These are phyloP conservation scores for Polia nebulosa DNA, from an alignment of 2,888 invertebrate genomes.

Conservation along the genomic window DNA sequence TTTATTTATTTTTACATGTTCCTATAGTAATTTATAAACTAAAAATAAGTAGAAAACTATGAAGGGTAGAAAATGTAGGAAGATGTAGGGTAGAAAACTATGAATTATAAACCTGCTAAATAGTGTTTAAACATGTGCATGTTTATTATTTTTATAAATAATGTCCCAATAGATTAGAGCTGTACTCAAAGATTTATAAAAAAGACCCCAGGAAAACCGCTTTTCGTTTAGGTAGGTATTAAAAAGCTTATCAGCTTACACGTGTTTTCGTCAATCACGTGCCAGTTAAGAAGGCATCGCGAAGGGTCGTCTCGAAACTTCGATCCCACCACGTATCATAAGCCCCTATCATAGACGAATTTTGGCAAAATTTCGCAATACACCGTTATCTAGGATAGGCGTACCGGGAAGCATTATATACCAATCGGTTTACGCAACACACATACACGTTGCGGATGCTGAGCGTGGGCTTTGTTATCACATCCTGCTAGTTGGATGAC, in stretches of 20 bases:
- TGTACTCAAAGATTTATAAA: no score
- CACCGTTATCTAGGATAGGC: slow-evolving; percentile 81
- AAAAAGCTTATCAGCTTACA: slow-evolving; percentile 1
- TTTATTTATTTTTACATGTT: no score
- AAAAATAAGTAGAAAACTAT: no score
- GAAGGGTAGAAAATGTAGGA: no score
- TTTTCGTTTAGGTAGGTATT: no score
- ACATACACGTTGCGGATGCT: slow-evolving; percentile 56
- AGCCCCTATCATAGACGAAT: slow-evolving; percentile 51
- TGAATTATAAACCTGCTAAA: no score
- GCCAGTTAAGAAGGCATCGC: background rate
- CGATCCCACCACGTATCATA: background rate
- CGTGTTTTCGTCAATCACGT: background rate
- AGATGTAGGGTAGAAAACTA: no score
- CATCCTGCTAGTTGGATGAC: slow-evolving; percentile 74
- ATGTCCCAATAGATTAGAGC: no score
- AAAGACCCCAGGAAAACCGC: no score
- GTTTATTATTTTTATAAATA: no score
- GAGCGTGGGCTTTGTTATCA: slow-evolving; percentile 71
- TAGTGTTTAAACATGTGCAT: no score
- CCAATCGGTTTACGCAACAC: slow-evolving; percentile 72
- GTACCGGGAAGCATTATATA: slow-evolving; percentile 73
- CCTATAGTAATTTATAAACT: no score
- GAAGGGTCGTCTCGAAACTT: background rate
- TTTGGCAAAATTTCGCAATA: slow-evolving; percentile 88